Evolutionary conservation across 2,888 invertebrate species (phyloP).

Genomic region (Oeneis ivallda): DNA sequence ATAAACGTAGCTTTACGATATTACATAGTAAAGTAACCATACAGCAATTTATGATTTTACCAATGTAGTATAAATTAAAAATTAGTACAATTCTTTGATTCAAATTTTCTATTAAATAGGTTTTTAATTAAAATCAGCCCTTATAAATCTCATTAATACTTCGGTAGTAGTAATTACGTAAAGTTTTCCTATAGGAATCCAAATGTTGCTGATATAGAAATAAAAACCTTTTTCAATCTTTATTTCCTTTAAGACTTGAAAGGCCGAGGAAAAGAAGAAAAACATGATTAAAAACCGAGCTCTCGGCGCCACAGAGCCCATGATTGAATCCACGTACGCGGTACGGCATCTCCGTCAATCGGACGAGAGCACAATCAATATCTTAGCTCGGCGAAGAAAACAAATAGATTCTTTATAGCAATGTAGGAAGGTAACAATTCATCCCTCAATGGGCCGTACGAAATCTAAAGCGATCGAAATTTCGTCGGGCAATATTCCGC

Average conservation of each 20-base stretch:
- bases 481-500: conserved; percentile 78
- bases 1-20: background rate
- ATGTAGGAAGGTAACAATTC: conserved; percentile 78
- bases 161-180: too few species aligned
- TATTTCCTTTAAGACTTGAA: conserved; percentile 9
- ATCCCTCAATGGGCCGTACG: conserved; percentile 74
- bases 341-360: conserved; percentile 28
- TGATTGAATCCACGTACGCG: conserved; percentile 32
- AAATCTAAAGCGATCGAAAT: conserved; percentile 80
- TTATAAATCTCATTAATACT: background rate
- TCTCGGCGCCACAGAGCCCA: conserved; percentile 20
- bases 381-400: conserved; percentile 52
- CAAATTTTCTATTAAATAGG: too few species aligned
- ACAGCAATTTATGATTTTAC: too few species aligned
- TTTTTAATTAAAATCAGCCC: background rate
- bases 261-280: conserved; percentile 15
- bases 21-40: too few species aligned
- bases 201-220: conserved; percentile 1
- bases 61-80: background rate
- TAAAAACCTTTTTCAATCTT: conserved; percentile 6
- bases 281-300: conserved; percentile 30
- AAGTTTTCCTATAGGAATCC: too few species aligned
- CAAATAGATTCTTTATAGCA: conserved; percentile 77
- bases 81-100: too few species aligned
- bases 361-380: conserved; percentile 29